Conservation (phyloP, 2,888 invertebrate genomes). For the Drosophila paramelanica region DNA sequence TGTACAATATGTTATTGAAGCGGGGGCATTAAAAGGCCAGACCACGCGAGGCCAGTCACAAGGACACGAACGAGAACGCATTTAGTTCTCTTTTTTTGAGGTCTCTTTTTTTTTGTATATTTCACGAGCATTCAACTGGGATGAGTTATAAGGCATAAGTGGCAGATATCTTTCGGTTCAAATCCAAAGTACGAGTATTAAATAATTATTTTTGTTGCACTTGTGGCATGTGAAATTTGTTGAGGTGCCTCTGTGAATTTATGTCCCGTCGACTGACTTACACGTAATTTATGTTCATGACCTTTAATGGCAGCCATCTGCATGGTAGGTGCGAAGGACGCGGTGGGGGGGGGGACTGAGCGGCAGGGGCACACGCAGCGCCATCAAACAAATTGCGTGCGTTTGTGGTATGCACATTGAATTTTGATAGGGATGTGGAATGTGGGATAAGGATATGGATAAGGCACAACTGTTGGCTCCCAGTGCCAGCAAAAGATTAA, state of each 20-base stretch:
- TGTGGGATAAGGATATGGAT: conserved; percentile 30
- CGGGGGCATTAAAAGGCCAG: conserved; percentile 37
- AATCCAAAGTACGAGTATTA: conserved; percentile 35
- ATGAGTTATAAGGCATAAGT: conserved; percentile 71
- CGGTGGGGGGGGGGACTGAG: neutral
- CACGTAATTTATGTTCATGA: conserved; percentile 76
- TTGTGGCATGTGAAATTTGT: conserved; percentile 50
- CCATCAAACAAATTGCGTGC: conserved; percentile 79
- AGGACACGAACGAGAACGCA: conserved; percentile 31
- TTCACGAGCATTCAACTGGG: conserved; percentile 67
- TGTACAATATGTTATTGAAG: conserved; percentile 33
- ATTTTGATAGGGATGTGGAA: conserved; percentile 71
- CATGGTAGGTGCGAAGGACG: neutral
- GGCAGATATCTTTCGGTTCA: conserved; percentile 19
- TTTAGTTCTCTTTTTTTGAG: conserved; percentile 25
- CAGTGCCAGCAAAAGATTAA: conserved; percentile 68
- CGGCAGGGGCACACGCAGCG: conserved; percentile 44
- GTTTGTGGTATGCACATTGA: conserved; percentile 75
- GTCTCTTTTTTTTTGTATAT: conserved; percentile 50
- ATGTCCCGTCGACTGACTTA: conserved; percentile 35
- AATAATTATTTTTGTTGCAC: conserved; percentile 71
- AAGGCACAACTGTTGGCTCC: conserved; percentile 41
- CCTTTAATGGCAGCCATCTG: conserved; percentile 70
- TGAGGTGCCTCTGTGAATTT: conserved; percentile 58
- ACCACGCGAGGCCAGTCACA: conserved; percentile 1